phyloP scores from a whole-genome alignment of 1,140 invertebrate species.

The Heliothis subflexa region DNA sequence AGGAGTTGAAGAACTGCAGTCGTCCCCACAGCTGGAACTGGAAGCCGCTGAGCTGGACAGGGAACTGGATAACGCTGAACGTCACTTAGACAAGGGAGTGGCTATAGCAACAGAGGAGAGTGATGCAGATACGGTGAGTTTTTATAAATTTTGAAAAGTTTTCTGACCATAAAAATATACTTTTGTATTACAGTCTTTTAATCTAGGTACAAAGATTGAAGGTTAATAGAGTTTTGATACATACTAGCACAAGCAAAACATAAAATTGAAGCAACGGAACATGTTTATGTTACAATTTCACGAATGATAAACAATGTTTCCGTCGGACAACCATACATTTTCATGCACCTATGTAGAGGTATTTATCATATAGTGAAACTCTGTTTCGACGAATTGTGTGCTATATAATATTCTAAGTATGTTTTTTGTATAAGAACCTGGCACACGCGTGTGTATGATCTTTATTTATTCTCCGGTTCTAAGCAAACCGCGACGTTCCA shows the following conservation, averaged over 20 bases:
- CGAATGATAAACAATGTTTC: background rate
- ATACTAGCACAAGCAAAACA: too few species aligned
- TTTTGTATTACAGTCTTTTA: background rate
- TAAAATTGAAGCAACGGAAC: background rate
- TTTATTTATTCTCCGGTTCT: constrained; percentile 16
- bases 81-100: constrained; percentile 70
- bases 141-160: constrained; percentile 11
- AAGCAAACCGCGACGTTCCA: constrained; percentile 15
- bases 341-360: too few species aligned
- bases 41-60: constrained; percentile 70
- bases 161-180: background rate
- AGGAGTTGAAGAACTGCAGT: constrained; percentile 70
- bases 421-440: background rate
- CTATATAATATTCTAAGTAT: background rate
- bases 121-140: constrained; percentile 75
- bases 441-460: background rate
- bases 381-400: background rate
- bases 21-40: constrained; percentile 73
- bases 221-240: too few species aligned
- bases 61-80: constrained; percentile 71
- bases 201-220: background rate
- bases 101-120: constrained; percentile 77
- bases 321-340: too few species aligned
- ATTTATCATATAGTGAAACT: too few species aligned
- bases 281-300: background rate